phyloP scores from a whole-genome alignment of 1,140 invertebrate species.

The Mizuhopecten yessoensis region DNA sequence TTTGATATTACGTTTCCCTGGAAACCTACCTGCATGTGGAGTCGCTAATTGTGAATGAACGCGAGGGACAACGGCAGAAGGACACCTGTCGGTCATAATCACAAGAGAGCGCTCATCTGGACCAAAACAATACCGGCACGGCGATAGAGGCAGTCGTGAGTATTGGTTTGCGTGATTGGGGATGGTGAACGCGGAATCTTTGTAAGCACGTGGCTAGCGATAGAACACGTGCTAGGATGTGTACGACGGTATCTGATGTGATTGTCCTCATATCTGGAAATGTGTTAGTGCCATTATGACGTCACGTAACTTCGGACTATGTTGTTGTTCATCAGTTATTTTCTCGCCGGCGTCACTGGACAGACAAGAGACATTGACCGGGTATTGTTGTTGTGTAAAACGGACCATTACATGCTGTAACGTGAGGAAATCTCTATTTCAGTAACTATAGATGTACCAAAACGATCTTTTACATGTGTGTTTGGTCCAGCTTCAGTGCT shows the following conservation, averaged over 20 bases:
- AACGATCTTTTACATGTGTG: too few relatives aligned
- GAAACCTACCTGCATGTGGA: background rate
- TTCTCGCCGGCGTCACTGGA: background rate
- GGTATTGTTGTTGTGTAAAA: background rate
- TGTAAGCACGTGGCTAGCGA: background rate
- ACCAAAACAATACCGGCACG: background rate
- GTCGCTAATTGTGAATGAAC: background rate
- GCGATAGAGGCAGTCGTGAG: too few relatives aligned
- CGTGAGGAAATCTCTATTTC: too few relatives aligned
- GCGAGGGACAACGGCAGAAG: background rate
- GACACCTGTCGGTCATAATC: background rate
- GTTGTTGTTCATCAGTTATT: background rate
- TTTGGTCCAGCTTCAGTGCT: background rate
- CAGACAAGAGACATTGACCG: background rate
- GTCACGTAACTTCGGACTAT: too few relatives aligned
- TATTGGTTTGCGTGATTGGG: too few relatives aligned
- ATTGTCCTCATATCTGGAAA: background rate
- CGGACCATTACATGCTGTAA: too few relatives aligned
- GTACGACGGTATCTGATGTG: background rate
- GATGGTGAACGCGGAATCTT: background rate
- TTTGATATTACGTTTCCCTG: background rate
- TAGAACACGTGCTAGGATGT: background rate
- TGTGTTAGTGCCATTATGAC: too few relatives aligned
- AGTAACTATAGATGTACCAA: too few relatives aligned
- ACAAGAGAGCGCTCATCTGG: background rate